Percentiles rank a stretch among this genome's conserved stretches.
Evolutionary conservation across 2,113 vertebrate species (phyloP).

Genomic region (Sinosuthora webbiana): DNA sequence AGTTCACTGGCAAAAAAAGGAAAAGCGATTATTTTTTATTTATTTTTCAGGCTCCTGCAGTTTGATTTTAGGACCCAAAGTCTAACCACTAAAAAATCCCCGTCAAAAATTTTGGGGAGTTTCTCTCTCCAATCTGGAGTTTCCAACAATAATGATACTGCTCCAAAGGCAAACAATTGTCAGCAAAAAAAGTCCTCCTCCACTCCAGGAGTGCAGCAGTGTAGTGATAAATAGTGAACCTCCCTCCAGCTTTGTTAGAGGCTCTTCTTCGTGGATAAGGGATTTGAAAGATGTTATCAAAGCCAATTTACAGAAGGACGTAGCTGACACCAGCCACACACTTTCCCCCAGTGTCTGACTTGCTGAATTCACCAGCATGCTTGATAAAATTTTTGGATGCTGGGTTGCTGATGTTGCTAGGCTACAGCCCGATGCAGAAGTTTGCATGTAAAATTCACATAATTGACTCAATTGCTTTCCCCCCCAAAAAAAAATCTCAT

Average conservation of each 20-base stretch:
- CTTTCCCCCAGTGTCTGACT: neutral
- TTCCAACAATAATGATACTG: neutral
- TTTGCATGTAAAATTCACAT: neutral
- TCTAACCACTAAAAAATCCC: neutral
- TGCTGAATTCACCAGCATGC: neutral
- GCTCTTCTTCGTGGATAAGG: neutral
- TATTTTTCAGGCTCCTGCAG: too few relatives aligned
- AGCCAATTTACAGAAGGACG: neutral
- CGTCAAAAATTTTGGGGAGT: neutral
- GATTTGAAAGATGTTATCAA: neutral
- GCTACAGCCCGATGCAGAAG: neutral
- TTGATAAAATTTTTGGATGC: neutral
- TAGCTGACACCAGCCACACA: neutral
- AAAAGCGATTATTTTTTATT: too few relatives aligned
- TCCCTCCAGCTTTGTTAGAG: neutral
- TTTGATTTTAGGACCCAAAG: neutral
- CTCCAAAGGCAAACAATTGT: neutral
- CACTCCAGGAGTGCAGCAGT: neutral
- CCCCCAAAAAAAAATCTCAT: neutral
- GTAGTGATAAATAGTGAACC: neutral
- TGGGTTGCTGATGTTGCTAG: constrained; percentile 9
- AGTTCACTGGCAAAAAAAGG: neutral
- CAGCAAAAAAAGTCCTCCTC: neutral
- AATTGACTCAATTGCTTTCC: neutral
- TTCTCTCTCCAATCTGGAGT: neutral